Base-by-base conservation (phyloP, 2,113 vertebrate species). In the Collichthys lucidus region DNA sequence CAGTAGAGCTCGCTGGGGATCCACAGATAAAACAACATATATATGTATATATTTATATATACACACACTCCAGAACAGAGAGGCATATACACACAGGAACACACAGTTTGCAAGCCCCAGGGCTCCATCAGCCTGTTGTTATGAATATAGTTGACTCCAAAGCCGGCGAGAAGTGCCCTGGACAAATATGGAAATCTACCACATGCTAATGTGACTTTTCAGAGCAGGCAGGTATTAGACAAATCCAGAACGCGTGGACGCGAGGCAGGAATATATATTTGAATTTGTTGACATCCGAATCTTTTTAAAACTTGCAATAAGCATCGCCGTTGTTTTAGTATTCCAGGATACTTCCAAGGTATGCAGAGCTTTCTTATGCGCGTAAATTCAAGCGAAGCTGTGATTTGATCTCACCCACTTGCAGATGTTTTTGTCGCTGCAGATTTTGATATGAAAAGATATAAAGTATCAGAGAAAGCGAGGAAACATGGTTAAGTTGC, bases 141-240 rank as follows among this genome's bases (percentile, higher is more conserved):
- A 77, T 89, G 82, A 90, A 89, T 90, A 77, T 57, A 42, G 75
- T 77, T 79, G 78, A 84, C 86, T 86, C 81, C 71, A 17, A 19
- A 62, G 68, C 65, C 46, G 61, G 63, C 70, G 82, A 65, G 57
- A 80, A 81, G 69, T 70, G 82, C 71, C 81, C 82, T 16, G 74
- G 63, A 87, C 86, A 79, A 84, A 89, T 88, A 91, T 88, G 89
- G 84, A 91, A 84, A 88, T 92, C 12, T 11, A 49, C 65, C 72
- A 53, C 76, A 92, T 93, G 92, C 88, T 92, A 92, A 93, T 93
- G 88, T 90, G 88, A 91, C 90, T 92, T 92, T 91, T 90, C 22
- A 49, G 53, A 79, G 24, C 74, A 19, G 57, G 50, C 81, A 81
- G 74, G 59, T 82, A 73, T 75, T 64, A 81, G 49, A 72, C 77